Evolutionary conservation across 1,140 invertebrate species (phyloP), one percentile per base, ranked within the genome.

Genomic region (Bombus breviceps): DNA sequence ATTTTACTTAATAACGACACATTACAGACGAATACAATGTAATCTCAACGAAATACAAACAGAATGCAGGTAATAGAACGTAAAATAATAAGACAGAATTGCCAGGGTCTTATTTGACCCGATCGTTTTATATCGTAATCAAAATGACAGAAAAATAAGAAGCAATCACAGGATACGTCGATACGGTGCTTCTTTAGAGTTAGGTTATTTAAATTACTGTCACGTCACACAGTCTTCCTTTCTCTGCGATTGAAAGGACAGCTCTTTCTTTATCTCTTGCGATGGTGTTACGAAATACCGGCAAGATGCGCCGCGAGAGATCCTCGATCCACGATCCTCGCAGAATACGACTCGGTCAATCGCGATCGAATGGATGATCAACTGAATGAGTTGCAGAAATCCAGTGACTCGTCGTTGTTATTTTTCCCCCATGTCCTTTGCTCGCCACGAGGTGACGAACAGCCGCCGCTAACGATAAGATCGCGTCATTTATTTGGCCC

Each of bases 151-250:
- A n/a, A 22, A 81, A 71, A 72, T 72, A 57, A 71, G 34, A 41
- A 72, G 77, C 68, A 81, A 71, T 81, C 43, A 39, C 62, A n/a
- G 37, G 32, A 62, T 13, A 28, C 75, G 57, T 59, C 78, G 78
- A 64, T 66, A 43, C 59, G 59, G 43, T 25, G 10, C 68, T 81
- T n/a, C 34, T 59, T 57, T 66, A 18, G 43, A 41, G 47, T 57
- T 37, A n/a, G 64, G 69, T 77, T 83, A 77, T 77, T 69, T 69
- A 59, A 83, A 77, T 83, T 77, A 43, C 47, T 34, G 82, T 76
- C 73, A 66, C 57, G 57, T 74, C 81, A 74, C 39, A 25, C 39
- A 62, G 43, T 41, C 25, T 41, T 83, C 43, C 68, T 71, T 83
- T 69, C 82, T 41, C 47, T 39, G 32, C 72, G 18, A 74, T 77